These are phyloP conservation scores for Halocynthia aurantium DNA, from an alignment of 23 tunicate species.

Conservation along the genomic window DNA sequence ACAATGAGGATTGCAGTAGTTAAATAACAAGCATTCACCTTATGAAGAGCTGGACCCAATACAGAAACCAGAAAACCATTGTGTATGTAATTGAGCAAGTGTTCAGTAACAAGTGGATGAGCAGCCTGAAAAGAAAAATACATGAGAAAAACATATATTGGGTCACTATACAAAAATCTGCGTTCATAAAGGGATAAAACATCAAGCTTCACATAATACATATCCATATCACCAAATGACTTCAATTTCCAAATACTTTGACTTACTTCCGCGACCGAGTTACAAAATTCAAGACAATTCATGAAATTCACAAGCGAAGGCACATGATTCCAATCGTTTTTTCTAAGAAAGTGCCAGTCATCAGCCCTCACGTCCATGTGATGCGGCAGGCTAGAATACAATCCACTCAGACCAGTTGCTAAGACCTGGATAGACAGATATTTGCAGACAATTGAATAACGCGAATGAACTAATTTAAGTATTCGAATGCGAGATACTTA, in stretches of 20 bases:
- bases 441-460: not conserved
- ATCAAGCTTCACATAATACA: too few relatives aligned
- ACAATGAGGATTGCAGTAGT: too few relatives aligned
- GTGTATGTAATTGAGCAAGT: slow-evolving; percentile 66
- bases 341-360: slow-evolving; percentile 89
- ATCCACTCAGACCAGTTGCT: slow-evolving; percentile 78
- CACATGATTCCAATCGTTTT: slow-evolving; percentile 69
- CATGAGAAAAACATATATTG: too few relatives aligned
- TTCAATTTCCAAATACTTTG: not conserved
- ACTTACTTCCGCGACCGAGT: slow-evolving; percentile 72
- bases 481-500: slow-evolving; percentile 1
- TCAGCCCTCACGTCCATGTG: slow-evolving; percentile 83
- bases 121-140: slow-evolving; percentile 33
- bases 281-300: slow-evolving; percentile 92
- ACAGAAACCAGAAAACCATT: slow-evolving; percentile 90
- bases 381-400: slow-evolving; percentile 84
- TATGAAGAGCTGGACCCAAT: slow-evolving; percentile 94
- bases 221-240: too few relatives aligned
- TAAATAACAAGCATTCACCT: slow-evolving; percentile 15
- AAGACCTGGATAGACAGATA: slow-evolving; percentile 47
- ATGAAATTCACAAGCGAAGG: slow-evolving; percentile 76
- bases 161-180: too few relatives aligned
- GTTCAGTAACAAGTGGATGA: slow-evolving; percentile 49
- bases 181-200: too few relatives aligned
- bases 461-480: not conserved